A percentile compares a stretch with the other conserved stretches of the same genome.
Evolutionary conservation across 2,888 invertebrate species (phyloP).

Genomic region (Dicyrtoma fusca): DNA sequence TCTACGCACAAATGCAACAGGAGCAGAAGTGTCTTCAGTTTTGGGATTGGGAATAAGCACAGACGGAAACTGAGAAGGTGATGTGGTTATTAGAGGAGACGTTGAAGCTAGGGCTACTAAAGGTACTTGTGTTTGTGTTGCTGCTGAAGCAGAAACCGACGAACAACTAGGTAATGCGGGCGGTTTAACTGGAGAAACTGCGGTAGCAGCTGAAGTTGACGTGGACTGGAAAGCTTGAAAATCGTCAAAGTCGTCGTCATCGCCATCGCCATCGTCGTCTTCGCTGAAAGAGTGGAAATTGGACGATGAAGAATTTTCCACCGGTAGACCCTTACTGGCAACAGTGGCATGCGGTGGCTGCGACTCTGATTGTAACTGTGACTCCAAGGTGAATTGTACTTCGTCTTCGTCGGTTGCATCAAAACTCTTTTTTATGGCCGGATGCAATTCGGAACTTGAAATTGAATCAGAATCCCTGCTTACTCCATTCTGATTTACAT

Average conservation of each 20-base stretch:
- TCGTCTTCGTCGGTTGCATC: background rate
- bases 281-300: slow-evolving; percentile 17
- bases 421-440: background rate
- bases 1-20: background rate
- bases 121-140: background rate
- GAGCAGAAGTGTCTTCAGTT: background rate
- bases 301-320: background rate
- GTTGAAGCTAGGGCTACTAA: background rate
- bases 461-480: background rate
- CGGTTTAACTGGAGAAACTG: background rate
- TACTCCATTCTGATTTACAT: no score
- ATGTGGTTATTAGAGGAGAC: background rate
- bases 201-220: background rate
- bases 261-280: slow-evolving; percentile 4
- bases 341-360: no score
- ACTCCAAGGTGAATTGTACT: no score
- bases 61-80: background rate
- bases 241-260: slow-evolving; percentile 45
- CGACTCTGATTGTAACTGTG: no score
- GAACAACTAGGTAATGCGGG: background rate
- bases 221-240: slow-evolving; percentile 37
- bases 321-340: no score
- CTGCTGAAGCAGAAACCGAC: no score
- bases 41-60: background rate
- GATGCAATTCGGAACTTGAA: background rate